These are phyloP conservation scores for Dendrolimus houi DNA, from an alignment of 2,888 invertebrate species.

Conservation along the genomic window DNA sequence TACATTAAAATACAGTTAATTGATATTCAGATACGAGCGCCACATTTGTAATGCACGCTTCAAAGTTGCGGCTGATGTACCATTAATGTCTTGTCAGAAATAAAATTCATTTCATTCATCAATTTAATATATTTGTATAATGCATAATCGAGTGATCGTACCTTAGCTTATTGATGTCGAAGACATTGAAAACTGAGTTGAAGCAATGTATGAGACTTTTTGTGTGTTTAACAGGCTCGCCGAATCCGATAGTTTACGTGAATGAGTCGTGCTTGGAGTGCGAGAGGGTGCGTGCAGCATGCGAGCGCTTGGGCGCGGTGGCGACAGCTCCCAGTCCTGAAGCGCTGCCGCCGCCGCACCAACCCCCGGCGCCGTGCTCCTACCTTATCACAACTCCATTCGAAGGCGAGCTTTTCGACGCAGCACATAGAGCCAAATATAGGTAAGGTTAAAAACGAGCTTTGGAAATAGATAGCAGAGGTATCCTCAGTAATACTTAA, in stretches of 20 bases:
- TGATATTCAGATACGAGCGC: background rate
- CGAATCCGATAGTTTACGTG: slow-evolving; percentile 61
- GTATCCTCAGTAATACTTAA: too few relatives aligned
- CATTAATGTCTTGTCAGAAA: background rate
- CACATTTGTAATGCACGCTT: background rate
- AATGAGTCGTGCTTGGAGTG: slow-evolving; percentile 66
- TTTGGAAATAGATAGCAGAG: too few relatives aligned
- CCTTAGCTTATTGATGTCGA: slow-evolving; percentile 5
- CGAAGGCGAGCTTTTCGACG: slow-evolving; percentile 82
- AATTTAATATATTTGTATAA: background rate
- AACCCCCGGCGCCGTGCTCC: slow-evolving; percentile 48
- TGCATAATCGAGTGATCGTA: slow-evolving; percentile 1
- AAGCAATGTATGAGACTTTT: slow-evolving; percentile 1
- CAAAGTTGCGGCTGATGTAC: background rate
- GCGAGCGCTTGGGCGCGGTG: slow-evolving; percentile 65
- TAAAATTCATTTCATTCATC: background rate
- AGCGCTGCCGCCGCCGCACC: slow-evolving; percentile 49
- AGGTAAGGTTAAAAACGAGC: slow-evolving; percentile 35
- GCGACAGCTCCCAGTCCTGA: slow-evolving; percentile 55
- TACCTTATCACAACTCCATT: slow-evolving; percentile 83
- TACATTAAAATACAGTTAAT: background rate
- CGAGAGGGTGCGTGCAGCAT: slow-evolving; percentile 66
- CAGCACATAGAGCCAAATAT: slow-evolving; percentile 76
- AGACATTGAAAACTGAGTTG: too few relatives aligned
- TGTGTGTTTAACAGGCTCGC: slow-evolving; percentile 43